phyloP scores from a whole-genome alignment of 35 echinoderm and acorn worm species.

The Ophioderma brevispina region DNA sequence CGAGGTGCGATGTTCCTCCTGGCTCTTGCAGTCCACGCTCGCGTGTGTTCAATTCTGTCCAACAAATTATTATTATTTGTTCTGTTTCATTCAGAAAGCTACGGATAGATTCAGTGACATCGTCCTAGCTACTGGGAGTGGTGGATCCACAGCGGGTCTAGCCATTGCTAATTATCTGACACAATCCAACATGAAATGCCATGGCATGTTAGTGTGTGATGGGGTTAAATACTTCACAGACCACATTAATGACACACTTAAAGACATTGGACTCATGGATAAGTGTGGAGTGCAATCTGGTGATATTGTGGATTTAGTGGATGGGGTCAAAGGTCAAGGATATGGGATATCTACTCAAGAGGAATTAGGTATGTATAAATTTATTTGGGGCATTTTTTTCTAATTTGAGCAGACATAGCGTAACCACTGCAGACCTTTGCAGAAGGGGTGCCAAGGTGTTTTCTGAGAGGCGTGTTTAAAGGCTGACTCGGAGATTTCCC shows the following conservation, averaged over 20 bases:
- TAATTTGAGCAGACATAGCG: too few relatives aligned
- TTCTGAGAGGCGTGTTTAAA: too few relatives aligned
- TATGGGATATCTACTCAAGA: constrained; percentile 61
- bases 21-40: too few relatives aligned
- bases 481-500: too few relatives aligned
- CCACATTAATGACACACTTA: constrained; percentile 42
- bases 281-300: constrained; percentile 21
- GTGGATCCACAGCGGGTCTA: constrained; percentile 72
- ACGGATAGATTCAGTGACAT: constrained; percentile 64
- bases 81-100: constrained; percentile 47
- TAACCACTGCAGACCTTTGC: too few relatives aligned
- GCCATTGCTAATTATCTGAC: constrained; percentile 80
- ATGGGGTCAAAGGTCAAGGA: constrained; percentile 67
- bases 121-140: constrained; percentile 57
- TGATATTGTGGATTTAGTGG: constrained; percentile 52
- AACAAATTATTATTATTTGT: too few relatives aligned
- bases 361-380: constrained; percentile 56
- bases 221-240: constrained; percentile 11
- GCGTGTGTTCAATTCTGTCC: too few relatives aligned
- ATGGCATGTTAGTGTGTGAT: constrained; percentile 55
- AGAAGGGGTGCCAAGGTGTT: too few relatives aligned
- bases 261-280: neutral
- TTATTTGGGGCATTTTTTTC: too few relatives aligned
- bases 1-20: too few relatives aligned
- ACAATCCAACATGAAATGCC: constrained; percentile 50